Evolutionary conservation across 2,113 vertebrate genomes (phyloP).

Genomic region (Callopanchax toddi): DNA sequence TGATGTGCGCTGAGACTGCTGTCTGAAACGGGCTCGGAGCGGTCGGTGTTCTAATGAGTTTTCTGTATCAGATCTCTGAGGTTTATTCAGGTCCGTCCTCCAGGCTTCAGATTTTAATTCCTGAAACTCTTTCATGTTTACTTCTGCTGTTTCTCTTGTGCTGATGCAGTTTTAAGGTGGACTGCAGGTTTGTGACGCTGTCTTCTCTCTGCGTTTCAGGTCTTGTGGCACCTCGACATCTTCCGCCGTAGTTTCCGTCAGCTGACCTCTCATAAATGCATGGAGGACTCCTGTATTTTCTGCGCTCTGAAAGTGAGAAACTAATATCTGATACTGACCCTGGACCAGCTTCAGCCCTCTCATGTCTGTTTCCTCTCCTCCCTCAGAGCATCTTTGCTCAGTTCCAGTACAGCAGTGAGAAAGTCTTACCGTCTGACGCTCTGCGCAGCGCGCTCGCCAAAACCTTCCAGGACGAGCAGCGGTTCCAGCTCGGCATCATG

Average conservation of each 20-base stretch:
- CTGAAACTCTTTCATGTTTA: too few relatives aligned
- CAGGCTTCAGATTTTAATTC: too few relatives aligned
- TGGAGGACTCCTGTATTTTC: conserved; percentile 98
- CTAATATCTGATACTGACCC: too few relatives aligned
- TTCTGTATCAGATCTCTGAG: too few relatives aligned
- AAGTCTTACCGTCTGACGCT: conserved; percentile 92
- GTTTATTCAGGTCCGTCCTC: too few relatives aligned
- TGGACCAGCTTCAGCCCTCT: too few relatives aligned
- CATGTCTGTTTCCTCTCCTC: neutral
- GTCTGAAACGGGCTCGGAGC: too few relatives aligned
- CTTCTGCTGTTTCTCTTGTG: too few relatives aligned
- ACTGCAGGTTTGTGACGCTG: neutral
- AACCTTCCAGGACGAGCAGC: conserved; percentile 95
- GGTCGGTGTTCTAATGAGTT: too few relatives aligned
- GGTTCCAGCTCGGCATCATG: conserved; percentile 98
- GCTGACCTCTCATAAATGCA: conserved; percentile 91
- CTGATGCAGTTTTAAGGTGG: too few relatives aligned
- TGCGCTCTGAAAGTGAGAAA: conserved; percentile 95
- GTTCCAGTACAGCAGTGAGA: conserved; percentile 96
- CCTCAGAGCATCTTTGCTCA: conserved; percentile 93
- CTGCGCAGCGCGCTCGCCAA: conserved; percentile 94
- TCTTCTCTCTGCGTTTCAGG: conserved; percentile 73
- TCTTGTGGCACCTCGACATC: conserved; percentile 97
- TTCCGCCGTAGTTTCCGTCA: conserved; percentile 96
- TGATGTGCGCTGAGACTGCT: too few relatives aligned